Evolutionary conservation across 2,797 vertebrate species (phyloP), one percentile per base, ranked within the genome.

Genomic region (Capromys pilorides): DNA sequence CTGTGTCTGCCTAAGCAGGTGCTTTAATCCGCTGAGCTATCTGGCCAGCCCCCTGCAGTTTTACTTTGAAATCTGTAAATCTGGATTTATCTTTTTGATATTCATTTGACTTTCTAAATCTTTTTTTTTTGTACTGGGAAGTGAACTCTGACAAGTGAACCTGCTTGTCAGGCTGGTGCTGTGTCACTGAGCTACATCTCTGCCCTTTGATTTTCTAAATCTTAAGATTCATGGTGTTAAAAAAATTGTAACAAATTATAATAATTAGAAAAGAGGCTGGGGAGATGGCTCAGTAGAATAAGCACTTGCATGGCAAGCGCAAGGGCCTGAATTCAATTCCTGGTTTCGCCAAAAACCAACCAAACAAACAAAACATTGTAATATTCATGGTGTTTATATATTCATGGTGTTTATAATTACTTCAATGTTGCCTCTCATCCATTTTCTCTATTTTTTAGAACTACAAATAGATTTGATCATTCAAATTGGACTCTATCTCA

Each of bases 381-480:
- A 93, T 31, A 88, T 93, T 92, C 80, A 77, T 75, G 31, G 75
- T 91, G 79, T 59, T 94, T 54, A 88, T 45, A 90, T 88, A 69
- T 75, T 89, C 75, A 45, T 45, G 45, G 45, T 45, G 45, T 87
- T 81, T 41, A 5, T 67, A n/a, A 85, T 71, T 92, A 95, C 69
- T 78, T 54, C 79, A 80, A 69, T 82, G 86, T 41, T 84, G 57
- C 8, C 18, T 93, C 31, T 93, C 22, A 85, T 5, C 14, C 33
- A 88, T 93, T 92, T 93, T 85, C 39, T 92, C n/a, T 78, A 10
- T 92, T 93, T n/a, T 92, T 86, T 88, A 49, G 11, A 87, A 41
- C 28, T 92, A 39, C 41, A 90, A 84, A 89, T 28, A 83, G 41
- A 92, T 78, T 2, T 82, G 61, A 93, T 71, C 57, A 93, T 86